Evolutionary conservation across 2,888 invertebrate genomes (phyloP).

Genomic region (Piscicola geometra): DNA sequence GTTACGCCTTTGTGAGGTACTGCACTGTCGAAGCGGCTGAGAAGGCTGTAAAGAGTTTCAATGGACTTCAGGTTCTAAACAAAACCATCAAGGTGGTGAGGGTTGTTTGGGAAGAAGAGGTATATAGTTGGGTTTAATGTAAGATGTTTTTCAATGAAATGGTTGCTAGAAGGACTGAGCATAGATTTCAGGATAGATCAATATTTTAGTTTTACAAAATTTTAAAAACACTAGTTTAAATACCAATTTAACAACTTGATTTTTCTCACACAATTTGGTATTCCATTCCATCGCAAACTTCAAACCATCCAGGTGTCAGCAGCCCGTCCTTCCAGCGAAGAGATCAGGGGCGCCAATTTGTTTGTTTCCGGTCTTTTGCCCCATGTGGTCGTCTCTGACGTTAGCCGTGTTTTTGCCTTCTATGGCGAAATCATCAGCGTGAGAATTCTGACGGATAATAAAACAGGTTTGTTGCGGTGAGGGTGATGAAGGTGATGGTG

Average conservation of each 20-base stretch:
- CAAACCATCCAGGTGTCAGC: slow-evolving; percentile 36
- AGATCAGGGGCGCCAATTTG: slow-evolving; percentile 35
- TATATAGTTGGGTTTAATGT: too few relatives aligned
- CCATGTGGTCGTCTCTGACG: slow-evolving; percentile 16
- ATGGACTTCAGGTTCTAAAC: slow-evolving; percentile 94
- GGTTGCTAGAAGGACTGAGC: too few relatives aligned
- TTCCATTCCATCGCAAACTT: too few relatives aligned
- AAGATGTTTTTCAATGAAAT: too few relatives aligned
- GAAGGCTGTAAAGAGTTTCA: slow-evolving; percentile 94
- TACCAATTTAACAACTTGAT: too few relatives aligned
- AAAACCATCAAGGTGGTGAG: slow-evolving; percentile 97
- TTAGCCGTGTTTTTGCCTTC: slow-evolving; percentile 19
- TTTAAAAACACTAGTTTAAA: too few relatives aligned
- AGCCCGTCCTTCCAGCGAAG: slow-evolving; percentile 35
- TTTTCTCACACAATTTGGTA: too few relatives aligned
- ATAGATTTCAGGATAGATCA: too few relatives aligned
- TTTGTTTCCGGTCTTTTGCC: slow-evolving; percentile 31
- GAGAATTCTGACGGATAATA: slow-evolving; percentile 28
- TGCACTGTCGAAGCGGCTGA: slow-evolving; percentile 94
- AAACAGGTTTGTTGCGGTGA: slow-evolving; percentile 23
- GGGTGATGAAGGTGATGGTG: too few relatives aligned
- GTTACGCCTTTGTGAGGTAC: slow-evolving; percentile 99
- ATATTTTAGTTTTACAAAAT: too few relatives aligned
- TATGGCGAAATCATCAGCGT: slow-evolving; percentile 32
- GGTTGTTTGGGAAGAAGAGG: too few relatives aligned